Evolutionary conservation across 2,888 invertebrate genomes (phyloP).

Genomic region (Cataglyphis cursor): DNA sequence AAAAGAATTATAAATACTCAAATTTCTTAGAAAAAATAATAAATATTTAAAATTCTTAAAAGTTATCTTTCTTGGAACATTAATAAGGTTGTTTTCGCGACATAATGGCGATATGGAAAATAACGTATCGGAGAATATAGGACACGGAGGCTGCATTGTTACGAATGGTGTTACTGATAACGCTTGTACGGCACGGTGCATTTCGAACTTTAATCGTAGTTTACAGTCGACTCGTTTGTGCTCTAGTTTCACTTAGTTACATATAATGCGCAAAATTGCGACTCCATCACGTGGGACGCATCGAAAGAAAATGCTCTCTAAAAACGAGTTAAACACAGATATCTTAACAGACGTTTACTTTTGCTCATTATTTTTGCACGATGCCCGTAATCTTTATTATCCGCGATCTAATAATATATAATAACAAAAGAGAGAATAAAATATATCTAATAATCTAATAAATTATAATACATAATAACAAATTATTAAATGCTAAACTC

Average conservation of each 20-base stretch:
- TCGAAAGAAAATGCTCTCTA: conserved; percentile 24
- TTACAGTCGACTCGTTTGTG: conserved; percentile 69
- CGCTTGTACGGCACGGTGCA: conserved; percentile 41
- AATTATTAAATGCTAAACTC: conserved; percentile 14
- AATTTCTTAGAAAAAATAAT: neutral
- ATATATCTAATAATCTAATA: neutral
- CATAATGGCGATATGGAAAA: conserved; percentile 32
- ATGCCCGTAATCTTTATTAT: neutral
- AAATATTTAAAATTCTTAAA: neutral
- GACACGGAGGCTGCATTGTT: conserved; percentile 61
- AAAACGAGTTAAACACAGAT: neutral
- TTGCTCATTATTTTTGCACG: neutral
- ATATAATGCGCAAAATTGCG: conserved; percentile 54
- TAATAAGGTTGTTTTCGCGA: conserved; percentile 25
- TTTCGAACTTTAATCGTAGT: conserved; percentile 75
- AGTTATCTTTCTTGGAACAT: conserved; percentile 1
- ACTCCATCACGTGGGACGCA: conserved; percentile 35
- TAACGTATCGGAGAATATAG: conserved; percentile 57
- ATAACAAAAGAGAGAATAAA: neutral
- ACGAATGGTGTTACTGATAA: conserved; percentile 66
- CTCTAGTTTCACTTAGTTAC: conserved; percentile 60
- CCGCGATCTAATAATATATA: neutral
- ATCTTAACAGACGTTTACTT: neutral
- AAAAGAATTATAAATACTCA: neutral
- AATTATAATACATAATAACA: neutral